Conservation (phyloP, 2,888 invertebrate species). For the Drosophila putrida region DNA sequence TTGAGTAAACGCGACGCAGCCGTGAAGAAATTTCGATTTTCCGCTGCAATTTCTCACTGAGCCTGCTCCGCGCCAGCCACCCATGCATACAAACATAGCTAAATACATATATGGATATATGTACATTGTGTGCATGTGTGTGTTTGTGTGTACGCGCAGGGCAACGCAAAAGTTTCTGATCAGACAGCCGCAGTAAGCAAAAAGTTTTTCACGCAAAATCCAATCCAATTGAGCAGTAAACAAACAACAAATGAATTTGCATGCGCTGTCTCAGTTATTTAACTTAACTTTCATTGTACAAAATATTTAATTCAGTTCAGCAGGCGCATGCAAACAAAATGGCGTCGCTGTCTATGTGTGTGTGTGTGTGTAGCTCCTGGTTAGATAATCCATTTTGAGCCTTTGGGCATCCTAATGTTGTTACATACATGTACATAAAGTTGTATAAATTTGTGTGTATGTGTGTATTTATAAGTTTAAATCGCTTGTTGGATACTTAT, state of each 20-base stretch:
- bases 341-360: slow-evolving; percentile 22
- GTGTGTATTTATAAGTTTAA: slow-evolving; percentile 3
- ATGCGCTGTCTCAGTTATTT: slow-evolving; percentile 34
- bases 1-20: slow-evolving; percentile 89
- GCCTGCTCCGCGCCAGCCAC: slow-evolving; percentile 89
- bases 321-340: slow-evolving; percentile 40
- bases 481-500: slow-evolving; percentile 32
- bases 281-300: slow-evolving; percentile 19
- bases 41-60: slow-evolving; percentile 90
- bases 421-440: not conserved
- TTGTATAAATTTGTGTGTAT: not conserved
- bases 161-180: slow-evolving; percentile 53
- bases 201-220: slow-evolving; percentile 62
- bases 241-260: slow-evolving; percentile 24
- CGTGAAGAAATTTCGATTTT: slow-evolving; percentile 88
- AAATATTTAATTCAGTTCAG: slow-evolving; percentile 28
- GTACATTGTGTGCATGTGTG: slow-evolving; percentile 2
- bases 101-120: slow-evolving; percentile 8
- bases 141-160: slow-evolving; percentile 48
- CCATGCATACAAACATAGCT: slow-evolving; percentile 16
- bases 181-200: slow-evolving; percentile 60
- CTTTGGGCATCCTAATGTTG: slow-evolving; percentile 30
- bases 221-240: slow-evolving; percentile 37
- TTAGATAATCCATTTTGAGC: slow-evolving; percentile 48
- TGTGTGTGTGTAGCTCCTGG: slow-evolving; percentile 11